Evolutionary conservation across 2,797 vertebrate species (phyloP), one percentile per base, ranked within the genome.

Genomic region (Carduelis carduelis): DNA sequence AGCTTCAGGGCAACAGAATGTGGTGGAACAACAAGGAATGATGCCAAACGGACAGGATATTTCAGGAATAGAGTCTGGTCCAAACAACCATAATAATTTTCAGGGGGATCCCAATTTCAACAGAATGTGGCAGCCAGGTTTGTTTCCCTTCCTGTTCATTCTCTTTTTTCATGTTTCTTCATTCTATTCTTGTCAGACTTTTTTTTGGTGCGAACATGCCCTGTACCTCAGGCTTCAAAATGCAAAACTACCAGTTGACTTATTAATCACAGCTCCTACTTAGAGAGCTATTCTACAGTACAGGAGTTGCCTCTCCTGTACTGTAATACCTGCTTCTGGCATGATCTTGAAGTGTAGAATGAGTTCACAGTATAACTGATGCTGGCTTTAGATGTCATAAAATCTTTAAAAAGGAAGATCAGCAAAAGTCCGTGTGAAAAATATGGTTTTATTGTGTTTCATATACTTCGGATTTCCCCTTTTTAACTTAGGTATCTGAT

Each of bases 91-190:
- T 93, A 98, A 98, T 46, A 97, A 98, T 96, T 99, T 99, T 98
- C 99, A 99, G 97, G 98, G 98, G 61, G 99, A 99, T 93, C 98
- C 98, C 34, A 98, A 98, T 55, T 99, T 99, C 98, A 98, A 98
- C 97, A 98, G 99, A 98, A 99, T 99, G 97, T 99, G 99, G 99
- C 99, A 99, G 93, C 99, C 99, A 98, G 99, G 99, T 99, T 98
- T 70, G 97, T 97, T 93, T 79, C 88, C 26, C 9, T 77, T 87
- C 14, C 23, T 19, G 7, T 61, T 74, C 7, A 7, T 70, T 83
- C 9, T 1, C 34, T 37, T 55, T 57, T 76, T 87, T 82, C 22
- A 8, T 35, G 16, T 77, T 61, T 47, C 39, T 32, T 82, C 34
- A 27, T 78, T 49, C 68, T 83, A 14, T 57, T 75, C 34, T 41